phyloP scores from a whole-genome alignment of 2,113 vertebrate genomes.

The Tricholaema leucomelas region DNA sequence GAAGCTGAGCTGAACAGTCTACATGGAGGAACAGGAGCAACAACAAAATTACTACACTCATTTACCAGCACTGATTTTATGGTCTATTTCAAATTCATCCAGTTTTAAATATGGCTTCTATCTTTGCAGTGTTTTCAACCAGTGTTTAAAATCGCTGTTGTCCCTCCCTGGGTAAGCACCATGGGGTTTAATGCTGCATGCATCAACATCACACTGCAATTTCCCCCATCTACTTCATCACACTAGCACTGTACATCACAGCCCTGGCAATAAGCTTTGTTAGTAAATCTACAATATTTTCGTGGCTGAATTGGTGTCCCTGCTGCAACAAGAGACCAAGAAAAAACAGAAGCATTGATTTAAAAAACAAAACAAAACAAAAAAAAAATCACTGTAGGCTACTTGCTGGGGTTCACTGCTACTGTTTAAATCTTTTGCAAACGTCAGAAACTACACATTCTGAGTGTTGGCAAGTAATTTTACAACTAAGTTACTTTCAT shows the following conservation, averaged over 20 bases:
- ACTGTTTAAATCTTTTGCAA: not conserved
- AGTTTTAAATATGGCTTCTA: not conserved
- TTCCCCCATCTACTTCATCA: conserved; percentile 5
- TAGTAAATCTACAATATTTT: not conserved
- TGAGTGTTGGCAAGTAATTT: not conserved
- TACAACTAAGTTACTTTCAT: not conserved
- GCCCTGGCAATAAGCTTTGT: not conserved
- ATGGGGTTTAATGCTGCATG: not conserved
- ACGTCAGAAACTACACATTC: not conserved
- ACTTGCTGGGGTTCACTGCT: not conserved
- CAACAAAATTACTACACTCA: too few relatives aligned
- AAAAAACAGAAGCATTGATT: not conserved
- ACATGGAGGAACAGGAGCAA: not conserved
- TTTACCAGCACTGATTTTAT: not conserved
- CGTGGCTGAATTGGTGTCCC: not conserved
- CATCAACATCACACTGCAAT: conserved; percentile 36
- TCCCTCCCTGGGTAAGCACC: not conserved
- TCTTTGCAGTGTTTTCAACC: not conserved
- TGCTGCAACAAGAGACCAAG: not conserved
- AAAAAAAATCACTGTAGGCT: not conserved
- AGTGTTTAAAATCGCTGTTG: not conserved
- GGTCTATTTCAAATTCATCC: not conserved
- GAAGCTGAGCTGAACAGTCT: not conserved
- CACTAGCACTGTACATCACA: not conserved
- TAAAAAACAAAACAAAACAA: too few relatives aligned